phyloP scores from a whole-genome alignment of 1,140 invertebrate genomes.

The Nylanderia fulva region DNA sequence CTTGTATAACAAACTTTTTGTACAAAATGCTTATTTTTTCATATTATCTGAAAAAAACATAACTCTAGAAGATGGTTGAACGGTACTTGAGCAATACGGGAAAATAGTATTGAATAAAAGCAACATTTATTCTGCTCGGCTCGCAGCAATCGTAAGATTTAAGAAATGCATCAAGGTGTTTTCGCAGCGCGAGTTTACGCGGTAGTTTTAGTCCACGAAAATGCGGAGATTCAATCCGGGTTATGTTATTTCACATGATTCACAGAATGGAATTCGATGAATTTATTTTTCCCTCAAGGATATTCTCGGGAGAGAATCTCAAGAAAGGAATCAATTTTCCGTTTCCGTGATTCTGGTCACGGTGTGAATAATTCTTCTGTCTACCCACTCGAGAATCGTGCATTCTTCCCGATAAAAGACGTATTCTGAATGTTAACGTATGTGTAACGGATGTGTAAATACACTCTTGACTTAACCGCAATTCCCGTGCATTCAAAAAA shows the following conservation, averaged over 20 bases:
- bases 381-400: background rate
- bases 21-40: background rate
- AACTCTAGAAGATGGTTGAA: background rate
- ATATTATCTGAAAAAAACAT: background rate
- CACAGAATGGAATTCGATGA: slow-evolving; percentile 35
- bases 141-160: slow-evolving; percentile 27
- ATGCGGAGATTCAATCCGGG: slow-evolving; percentile 44
- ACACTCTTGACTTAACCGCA: background rate
- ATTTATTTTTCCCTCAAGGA: slow-evolving; percentile 55
- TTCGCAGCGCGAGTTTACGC: slow-evolving; percentile 18
- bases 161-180: slow-evolving; percentile 37
- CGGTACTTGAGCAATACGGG: background rate
- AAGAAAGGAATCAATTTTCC: slow-evolving; percentile 55
- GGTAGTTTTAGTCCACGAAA: slow-evolving; percentile 35
- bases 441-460: slow-evolving; percentile 26
- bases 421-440: slow-evolving; percentile 34
- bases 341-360: slow-evolving; percentile 48
- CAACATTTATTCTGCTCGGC: slow-evolving; percentile 15
- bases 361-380: slow-evolving; percentile 60
- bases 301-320: slow-evolving; percentile 42
- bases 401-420: slow-evolving; percentile 17
- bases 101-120: slow-evolving; percentile 15
- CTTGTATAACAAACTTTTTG: slow-evolving; percentile 9
- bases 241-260: slow-evolving; percentile 38
- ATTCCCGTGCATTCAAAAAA: background rate